These are phyloP conservation scores for Eubucco bourcierii DNA, from an alignment of 2,113 vertebrate species.

Conservation along the genomic window DNA sequence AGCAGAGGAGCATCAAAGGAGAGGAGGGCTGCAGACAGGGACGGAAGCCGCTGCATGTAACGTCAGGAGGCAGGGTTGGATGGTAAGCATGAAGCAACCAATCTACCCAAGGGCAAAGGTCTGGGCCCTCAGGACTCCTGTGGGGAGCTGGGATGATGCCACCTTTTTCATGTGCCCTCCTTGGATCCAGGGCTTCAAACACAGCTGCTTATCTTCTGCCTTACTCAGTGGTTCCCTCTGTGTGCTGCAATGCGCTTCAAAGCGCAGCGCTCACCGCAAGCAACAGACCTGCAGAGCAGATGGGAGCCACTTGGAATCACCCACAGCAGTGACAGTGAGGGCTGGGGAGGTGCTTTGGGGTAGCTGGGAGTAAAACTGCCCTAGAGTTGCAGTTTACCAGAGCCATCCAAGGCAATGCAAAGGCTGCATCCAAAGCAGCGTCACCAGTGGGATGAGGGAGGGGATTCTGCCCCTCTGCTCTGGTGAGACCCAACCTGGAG, in stretches of 20 bases:
- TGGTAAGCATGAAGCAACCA: background rate
- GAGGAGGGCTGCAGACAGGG: background rate
- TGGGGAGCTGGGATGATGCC: background rate
- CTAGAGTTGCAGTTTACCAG: background rate
- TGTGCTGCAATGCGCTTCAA: slow-evolving; percentile 51
- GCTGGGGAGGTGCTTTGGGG: background rate
- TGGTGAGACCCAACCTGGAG: no score
- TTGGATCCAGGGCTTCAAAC: slow-evolving; percentile 60
- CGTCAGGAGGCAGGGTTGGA: background rate
- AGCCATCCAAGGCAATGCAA: background rate
- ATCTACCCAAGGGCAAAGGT: background rate
- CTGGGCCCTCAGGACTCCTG: background rate
- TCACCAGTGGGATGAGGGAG: no score
- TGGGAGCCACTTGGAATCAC: background rate
- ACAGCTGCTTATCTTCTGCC: slow-evolving; percentile 54
- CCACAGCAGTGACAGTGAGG: background rate
- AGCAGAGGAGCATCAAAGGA: background rate
- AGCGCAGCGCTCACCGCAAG: background rate
- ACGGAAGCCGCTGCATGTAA: background rate
- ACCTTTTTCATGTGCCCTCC: slow-evolving; percentile 4
- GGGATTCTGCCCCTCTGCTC: no score
- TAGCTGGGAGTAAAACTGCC: background rate
- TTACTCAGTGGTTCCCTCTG: slow-evolving; percentile 38
- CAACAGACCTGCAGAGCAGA: slow-evolving; percentile 60
- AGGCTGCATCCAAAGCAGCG: no score